Conservation (phyloP, 2,797 vertebrate genomes). For the Coendou prehensilis region DNA sequence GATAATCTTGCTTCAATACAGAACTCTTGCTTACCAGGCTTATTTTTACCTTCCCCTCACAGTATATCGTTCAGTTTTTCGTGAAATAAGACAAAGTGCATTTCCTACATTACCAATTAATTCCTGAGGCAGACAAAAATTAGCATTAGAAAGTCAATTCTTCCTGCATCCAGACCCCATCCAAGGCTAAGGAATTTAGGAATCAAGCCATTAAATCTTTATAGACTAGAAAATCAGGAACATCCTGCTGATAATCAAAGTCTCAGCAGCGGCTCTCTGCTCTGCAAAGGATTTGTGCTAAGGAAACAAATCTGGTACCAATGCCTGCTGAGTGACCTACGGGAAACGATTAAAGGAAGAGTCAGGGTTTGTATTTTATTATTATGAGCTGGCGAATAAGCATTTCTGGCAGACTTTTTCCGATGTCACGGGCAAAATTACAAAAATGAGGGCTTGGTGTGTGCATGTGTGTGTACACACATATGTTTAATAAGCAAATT, state of each 20-base stretch:
- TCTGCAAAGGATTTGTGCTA: conserved; percentile 81
- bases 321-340: conserved; percentile 82
- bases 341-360: conserved; percentile 85
- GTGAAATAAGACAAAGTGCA: conserved; percentile 1
- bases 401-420: conserved; percentile 77
- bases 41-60: not conserved
- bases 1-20: not conserved
- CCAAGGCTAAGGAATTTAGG: conserved; percentile 59
- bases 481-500: conserved; percentile 64
- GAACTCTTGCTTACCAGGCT: not conserved
- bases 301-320: conserved; percentile 85
- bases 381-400: conserved; percentile 83
- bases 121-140: conserved; percentile 61
- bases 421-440: conserved; percentile 85
- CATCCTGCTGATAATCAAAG: conserved; percentile 72
- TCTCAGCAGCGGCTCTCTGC: conserved; percentile 75
- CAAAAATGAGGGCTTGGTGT: conserved; percentile 62
- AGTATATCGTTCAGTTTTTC: conserved; percentile 8
- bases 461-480: not conserved
- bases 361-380: conserved; percentile 76
- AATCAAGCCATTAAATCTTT: conserved; percentile 74
- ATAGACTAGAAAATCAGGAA: conserved; percentile 76
- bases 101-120: conserved; percentile 50
- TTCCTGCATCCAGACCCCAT: not conserved
- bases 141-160: conserved; percentile 57